These are phyloP conservation scores for Vulpes vulpes DNA, from an alignment of 2,113 vertebrate species.

Conservation along the genomic window DNA sequence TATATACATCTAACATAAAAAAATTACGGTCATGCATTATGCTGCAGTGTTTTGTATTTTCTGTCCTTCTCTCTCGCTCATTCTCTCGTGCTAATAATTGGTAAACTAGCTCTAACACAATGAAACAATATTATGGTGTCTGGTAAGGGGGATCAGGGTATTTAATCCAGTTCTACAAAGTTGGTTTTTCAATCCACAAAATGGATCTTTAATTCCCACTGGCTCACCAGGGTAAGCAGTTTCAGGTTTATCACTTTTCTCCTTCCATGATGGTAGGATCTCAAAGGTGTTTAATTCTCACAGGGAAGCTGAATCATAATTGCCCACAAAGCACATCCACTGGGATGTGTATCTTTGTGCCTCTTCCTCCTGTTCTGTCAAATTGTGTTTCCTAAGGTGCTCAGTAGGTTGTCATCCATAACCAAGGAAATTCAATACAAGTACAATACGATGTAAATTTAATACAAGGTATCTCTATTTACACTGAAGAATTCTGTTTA, in stretches of 20 bases:
- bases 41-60: background rate
- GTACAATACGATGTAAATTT: slow-evolving; percentile 53
- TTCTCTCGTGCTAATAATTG: background rate
- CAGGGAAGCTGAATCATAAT: slow-evolving; percentile 56
- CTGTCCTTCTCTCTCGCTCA: background rate
- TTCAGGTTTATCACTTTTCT: slow-evolving; percentile 68
- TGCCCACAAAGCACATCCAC: slow-evolving; percentile 37
- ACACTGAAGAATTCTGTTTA: slow-evolving; percentile 70
- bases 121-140: background rate
- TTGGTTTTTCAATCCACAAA: slow-evolving; percentile 38
- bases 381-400: slow-evolving; percentile 67
- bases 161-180: slow-evolving; percentile 6
- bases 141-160: background rate
- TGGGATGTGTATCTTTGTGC: slow-evolving; percentile 45
- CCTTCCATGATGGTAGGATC: slow-evolving; percentile 54
- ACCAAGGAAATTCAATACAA: slow-evolving; percentile 71
- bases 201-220: slow-evolving; percentile 17
- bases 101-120: background rate
- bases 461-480: slow-evolving; percentile 69
- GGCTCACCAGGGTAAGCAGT: background rate
- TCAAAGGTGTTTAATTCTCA: slow-evolving; percentile 81
- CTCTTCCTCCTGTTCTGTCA: slow-evolving; percentile 72
- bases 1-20: background rate
- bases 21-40: background rate
- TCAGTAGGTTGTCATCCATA: slow-evolving; percentile 71